These are phyloP conservation scores for Meles meles DNA, from an alignment of 2,113 vertebrate species.

Conservation along the genomic window DNA sequence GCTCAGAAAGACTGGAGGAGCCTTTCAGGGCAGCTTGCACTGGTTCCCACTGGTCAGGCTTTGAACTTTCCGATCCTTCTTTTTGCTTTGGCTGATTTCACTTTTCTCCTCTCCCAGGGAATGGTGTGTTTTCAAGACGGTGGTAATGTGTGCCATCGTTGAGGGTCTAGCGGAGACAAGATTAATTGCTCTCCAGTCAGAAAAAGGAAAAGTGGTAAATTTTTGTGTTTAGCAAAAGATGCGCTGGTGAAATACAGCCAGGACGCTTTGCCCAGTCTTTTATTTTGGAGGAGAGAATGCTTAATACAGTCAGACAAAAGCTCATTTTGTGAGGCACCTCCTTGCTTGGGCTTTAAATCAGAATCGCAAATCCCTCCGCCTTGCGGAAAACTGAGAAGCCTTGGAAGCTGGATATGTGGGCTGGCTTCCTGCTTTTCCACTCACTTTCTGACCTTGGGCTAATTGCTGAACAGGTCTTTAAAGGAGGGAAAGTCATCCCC, in stretches of 20 bases:
- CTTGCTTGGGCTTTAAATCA: not conserved
- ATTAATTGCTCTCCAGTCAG: slow-evolving; percentile 36
- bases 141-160: not conserved
- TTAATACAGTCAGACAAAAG: slow-evolving; percentile 42
- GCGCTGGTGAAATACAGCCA: slow-evolving; percentile 22
- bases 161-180: not conserved
- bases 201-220: slow-evolving; percentile 35
- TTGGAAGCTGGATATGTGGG: not conserved
- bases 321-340: not conserved
- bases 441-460: not conserved
- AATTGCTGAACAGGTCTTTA: not conserved
- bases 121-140: slow-evolving; percentile 8
- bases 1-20: fast-evolving
- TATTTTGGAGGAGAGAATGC: slow-evolving; percentile 33
- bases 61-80: not conserved
- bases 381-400: not conserved
- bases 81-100: not conserved
- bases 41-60: not conserved
- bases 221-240: slow-evolving; percentile 49
- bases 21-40: not conserved
- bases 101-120: not conserved
- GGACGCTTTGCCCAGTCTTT: slow-evolving; percentile 16
- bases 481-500: not conserved
- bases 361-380: not conserved
- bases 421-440: not conserved